Evolutionary conservation across 2,113 vertebrate species (phyloP).

Genomic region (Sclerurus mexicanus): DNA sequence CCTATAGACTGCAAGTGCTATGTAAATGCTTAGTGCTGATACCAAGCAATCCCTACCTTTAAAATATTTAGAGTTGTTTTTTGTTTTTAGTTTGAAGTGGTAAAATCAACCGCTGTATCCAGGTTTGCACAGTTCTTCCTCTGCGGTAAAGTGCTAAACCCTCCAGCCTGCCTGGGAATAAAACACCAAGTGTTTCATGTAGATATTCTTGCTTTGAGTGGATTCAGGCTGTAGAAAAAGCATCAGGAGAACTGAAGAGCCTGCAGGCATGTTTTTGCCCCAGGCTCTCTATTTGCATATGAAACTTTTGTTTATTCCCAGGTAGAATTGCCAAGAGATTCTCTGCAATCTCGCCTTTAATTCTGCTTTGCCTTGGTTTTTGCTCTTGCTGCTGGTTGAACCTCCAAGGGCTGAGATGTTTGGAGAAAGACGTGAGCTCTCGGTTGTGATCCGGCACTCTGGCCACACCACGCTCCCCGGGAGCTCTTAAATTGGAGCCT

Average conservation of each 20-base stretch:
- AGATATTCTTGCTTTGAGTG: slow-evolving; percentile 10
- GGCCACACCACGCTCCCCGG: background rate
- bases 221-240: slow-evolving; percentile 6
- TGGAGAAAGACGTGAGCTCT: background rate
- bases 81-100: background rate
- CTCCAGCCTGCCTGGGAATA: slow-evolving; percentile 60
- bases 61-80: background rate
- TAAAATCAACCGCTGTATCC: slow-evolving; percentile 25
- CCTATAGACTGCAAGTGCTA: background rate
- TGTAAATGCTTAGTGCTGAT: slow-evolving; percentile 1
- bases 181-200: background rate
- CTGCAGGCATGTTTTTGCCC: slow-evolving; percentile 13
- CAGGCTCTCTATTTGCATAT: slow-evolving; percentile 25
- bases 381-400: slow-evolving; percentile 56
- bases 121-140: slow-evolving; percentile 60
- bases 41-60: slow-evolving; percentile 27
- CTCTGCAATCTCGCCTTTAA: slow-evolving; percentile 37
- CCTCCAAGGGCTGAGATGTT: slow-evolving; percentile 17
- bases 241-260: background rate
- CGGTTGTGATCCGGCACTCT: background rate
- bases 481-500: background rate
- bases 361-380: slow-evolving; percentile 61
- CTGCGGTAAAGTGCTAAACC: slow-evolving; percentile 39
- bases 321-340: slow-evolving; percentile 52
- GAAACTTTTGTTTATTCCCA: slow-evolving; percentile 44